A percentile compares a stretch with the other conserved stretches of the same genome.
Conservation (phyloP, 2,797 vertebrate genomes). For the Peromyscus aztecus region DNA sequence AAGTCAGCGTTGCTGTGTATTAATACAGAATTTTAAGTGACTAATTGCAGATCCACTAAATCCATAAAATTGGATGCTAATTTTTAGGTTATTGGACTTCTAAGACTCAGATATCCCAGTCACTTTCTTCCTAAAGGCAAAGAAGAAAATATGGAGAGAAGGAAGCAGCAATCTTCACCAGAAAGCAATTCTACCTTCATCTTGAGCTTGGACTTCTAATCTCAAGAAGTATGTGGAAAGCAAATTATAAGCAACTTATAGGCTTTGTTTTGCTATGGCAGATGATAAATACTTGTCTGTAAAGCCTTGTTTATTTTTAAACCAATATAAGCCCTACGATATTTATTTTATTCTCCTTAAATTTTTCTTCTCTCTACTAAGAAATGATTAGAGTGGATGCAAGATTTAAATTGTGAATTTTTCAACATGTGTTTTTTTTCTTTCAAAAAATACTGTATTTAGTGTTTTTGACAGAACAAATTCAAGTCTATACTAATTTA, state of each 20-base stretch:
- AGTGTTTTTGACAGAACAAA: neutral
- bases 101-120: neutral
- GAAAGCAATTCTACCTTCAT: neutral
- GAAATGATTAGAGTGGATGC: neutral
- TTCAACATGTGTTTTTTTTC: neutral
- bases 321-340: neutral
- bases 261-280: neutral
- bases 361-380: neutral
- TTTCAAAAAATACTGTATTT: neutral
- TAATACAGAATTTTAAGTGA: neutral
- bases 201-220: neutral
- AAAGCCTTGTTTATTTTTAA: neutral
- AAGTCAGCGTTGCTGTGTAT: neutral
- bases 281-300: neutral
- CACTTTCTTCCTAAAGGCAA: neutral
- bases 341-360: neutral
- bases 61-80: neutral
- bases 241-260: neutral
- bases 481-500: neutral
- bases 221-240: neutral
- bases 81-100: neutral
- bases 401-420: neutral
- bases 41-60: neutral
- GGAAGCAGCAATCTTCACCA: fast-evolving
- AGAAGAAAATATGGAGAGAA: neutral